phyloP scores from a whole-genome alignment of 2,113 vertebrate genomes.

The Psittacula cyanocephala region DNA sequence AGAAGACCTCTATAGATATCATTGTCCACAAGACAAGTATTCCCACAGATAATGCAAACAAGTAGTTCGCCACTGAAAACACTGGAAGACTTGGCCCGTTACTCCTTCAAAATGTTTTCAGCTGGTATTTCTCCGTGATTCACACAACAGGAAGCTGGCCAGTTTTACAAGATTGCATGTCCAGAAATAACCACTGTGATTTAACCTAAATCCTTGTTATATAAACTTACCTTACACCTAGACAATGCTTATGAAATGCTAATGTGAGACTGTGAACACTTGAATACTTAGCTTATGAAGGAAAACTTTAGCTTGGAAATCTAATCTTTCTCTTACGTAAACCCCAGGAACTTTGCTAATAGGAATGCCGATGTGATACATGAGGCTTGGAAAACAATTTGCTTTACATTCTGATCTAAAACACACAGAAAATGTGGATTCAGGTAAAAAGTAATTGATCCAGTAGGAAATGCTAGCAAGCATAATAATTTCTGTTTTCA shows the following conservation, averaged over 20 bases:
- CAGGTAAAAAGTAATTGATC: neutral
- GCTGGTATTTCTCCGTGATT: neutral
- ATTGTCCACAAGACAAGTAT: neutral
- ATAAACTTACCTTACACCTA: neutral
- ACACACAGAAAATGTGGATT: neutral
- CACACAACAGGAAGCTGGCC: neutral
- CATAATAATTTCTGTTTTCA: neutral
- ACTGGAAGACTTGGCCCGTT: neutral
- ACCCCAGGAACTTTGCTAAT: neutral
- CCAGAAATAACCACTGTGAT: neutral
- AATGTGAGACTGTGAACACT: neutral
- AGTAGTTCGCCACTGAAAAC: neutral
- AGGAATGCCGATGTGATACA: neutral
- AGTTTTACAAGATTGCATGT: neutral
- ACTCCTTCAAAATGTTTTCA: neutral
- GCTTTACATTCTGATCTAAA: neutral
- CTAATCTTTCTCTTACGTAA: neutral
- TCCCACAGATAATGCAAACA: neutral
- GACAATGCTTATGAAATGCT: neutral
- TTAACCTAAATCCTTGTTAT: neutral
- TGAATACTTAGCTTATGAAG: neutral
- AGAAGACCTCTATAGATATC: neutral
- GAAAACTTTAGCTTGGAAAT: neutral
- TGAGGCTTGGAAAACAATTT: neutral
- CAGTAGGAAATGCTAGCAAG: neutral